Evolutionary conservation across 1,140 invertebrate species (phyloP).

Genomic region (Pachypeltis micranthus): DNA sequence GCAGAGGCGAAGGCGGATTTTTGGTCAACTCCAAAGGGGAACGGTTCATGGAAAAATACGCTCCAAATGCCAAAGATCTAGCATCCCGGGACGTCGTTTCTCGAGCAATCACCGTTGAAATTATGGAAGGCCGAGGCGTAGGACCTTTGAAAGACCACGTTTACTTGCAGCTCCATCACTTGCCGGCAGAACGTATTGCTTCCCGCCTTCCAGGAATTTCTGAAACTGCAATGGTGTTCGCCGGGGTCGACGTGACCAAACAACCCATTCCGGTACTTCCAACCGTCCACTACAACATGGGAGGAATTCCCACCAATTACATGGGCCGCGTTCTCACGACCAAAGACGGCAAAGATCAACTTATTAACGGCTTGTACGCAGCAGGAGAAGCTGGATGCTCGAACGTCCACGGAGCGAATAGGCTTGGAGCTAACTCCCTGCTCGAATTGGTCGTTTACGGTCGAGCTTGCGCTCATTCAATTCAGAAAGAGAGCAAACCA

Average conservation of each 20-base stretch:
- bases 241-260: conserved; percentile 67
- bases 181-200: conserved; percentile 57
- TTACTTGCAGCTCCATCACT: conserved; percentile 63
- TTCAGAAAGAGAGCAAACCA: conserved; percentile 50
- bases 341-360: conserved; percentile 39
- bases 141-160: conserved; percentile 74
- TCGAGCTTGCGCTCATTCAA: conserved; percentile 60
- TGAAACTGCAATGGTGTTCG: conserved; percentile 76
- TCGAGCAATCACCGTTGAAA: conserved; percentile 70
- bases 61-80: conserved; percentile 74
- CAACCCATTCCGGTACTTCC: conserved; percentile 80
- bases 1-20: conserved; percentile 67
- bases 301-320: conserved; percentile 72
- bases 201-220: conserved; percentile 43
- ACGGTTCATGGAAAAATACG: conserved; percentile 77
- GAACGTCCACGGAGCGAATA: conserved; percentile 76
- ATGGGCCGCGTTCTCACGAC: conserved; percentile 52
- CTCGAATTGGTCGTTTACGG: conserved; percentile 78
- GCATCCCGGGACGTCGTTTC: conserved; percentile 77
- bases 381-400: conserved; percentile 40
- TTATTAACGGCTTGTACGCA: conserved; percentile 42
- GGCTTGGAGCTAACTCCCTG: conserved; percentile 74
- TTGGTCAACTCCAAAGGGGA: conserved; percentile 71
- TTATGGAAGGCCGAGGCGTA: conserved; percentile 64
- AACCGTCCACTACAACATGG: conserved; percentile 86